These are phyloP conservation scores for Aleiodes leptofemur DNA, from an alignment of 2,888 invertebrate genomes.

Conservation along the genomic window DNA sequence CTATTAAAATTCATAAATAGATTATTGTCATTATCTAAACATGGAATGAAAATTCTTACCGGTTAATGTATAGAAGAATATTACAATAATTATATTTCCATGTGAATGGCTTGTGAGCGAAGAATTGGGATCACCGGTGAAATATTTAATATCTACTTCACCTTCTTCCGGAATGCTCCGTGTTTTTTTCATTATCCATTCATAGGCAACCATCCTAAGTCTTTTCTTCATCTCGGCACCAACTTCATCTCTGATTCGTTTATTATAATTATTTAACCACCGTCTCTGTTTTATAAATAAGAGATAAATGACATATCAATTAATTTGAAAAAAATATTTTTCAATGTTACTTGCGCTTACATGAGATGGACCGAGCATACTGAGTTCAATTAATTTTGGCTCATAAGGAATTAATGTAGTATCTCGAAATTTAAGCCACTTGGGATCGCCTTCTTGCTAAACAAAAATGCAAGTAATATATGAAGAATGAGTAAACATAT, in stretches of 20 bases:
- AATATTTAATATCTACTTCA: conserved; percentile 59
- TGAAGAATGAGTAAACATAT: conserved; percentile 4
- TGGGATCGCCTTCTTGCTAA: conserved; percentile 72
- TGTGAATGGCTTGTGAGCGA: conserved; percentile 38
- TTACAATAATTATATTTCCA: conserved; percentile 44
- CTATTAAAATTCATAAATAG: neutral
- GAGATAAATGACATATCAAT: neutral
- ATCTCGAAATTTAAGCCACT: conserved; percentile 85
- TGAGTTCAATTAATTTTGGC: conserved; percentile 87
- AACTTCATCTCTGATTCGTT: conserved; percentile 82
- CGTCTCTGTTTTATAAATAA: conserved; percentile 78
- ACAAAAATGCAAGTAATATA: conserved; percentile 27
- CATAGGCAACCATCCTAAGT: conserved; percentile 83
- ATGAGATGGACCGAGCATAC: conserved; percentile 86
- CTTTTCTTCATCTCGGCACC: conserved; percentile 85
- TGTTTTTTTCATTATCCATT: conserved; percentile 92
- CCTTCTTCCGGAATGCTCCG: conserved; percentile 80
- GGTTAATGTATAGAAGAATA: conserved; percentile 48
- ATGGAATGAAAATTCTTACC: conserved; percentile 35
- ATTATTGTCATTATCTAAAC: neutral
- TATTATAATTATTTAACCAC: conserved; percentile 89
- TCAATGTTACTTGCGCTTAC: conserved; percentile 76
- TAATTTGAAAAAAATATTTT: no score
- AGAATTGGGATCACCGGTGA: conserved; percentile 54
- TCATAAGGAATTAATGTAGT: conserved; percentile 93